phyloP scores from a whole-genome alignment of 2,888 invertebrate species.

The Schrankia costaestrigalis region DNA sequence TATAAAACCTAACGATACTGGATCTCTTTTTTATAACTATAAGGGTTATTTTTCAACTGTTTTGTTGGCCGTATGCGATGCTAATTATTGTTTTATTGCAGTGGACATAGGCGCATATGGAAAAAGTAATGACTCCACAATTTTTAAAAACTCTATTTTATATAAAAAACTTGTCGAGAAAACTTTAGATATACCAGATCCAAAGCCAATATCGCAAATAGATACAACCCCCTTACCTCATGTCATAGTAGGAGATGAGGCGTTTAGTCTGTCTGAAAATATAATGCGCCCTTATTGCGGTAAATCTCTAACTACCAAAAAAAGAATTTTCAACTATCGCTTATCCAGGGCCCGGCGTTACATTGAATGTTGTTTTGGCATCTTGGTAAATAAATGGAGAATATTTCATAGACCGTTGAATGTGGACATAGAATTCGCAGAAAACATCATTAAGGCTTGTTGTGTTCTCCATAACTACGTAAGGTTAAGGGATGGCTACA shows the following conservation, averaged over 20 bases:
- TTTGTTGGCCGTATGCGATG: slow-evolving; percentile 8
- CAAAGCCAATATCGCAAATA: slow-evolving; percentile 10
- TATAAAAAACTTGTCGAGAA: slow-evolving; percentile 5
- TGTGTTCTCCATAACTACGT: slow-evolving; percentile 12
- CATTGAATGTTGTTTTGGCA: slow-evolving; percentile 12
- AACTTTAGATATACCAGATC: slow-evolving; percentile 6
- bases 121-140: slow-evolving; percentile 8
- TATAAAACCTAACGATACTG: slow-evolving; percentile 9
- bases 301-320: slow-evolving; percentile 5
- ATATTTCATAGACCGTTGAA: slow-evolving; percentile 15
- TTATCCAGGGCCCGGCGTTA: slow-evolving; percentile 14
- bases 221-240: slow-evolving; percentile 4
- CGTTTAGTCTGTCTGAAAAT: slow-evolving; percentile 12
- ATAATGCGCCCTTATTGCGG: slow-evolving; percentile 18
- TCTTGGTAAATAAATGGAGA: slow-evolving; percentile 15
- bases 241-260: slow-evolving; percentile 13
- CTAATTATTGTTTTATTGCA: slow-evolving; percentile 5
- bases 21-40: slow-evolving; percentile 9
- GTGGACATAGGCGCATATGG: slow-evolving; percentile 6
- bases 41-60: slow-evolving; percentile 13
- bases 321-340: slow-evolving; percentile 9
- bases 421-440: slow-evolving; percentile 9
- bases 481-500: slow-evolving; percentile 2
- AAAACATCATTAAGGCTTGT: slow-evolving; percentile 11
- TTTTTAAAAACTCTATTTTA: slow-evolving; percentile 9